Evolutionary conservation across 2,888 invertebrate species (phyloP).

Genomic region (Sinotaia quadrata): DNA sequence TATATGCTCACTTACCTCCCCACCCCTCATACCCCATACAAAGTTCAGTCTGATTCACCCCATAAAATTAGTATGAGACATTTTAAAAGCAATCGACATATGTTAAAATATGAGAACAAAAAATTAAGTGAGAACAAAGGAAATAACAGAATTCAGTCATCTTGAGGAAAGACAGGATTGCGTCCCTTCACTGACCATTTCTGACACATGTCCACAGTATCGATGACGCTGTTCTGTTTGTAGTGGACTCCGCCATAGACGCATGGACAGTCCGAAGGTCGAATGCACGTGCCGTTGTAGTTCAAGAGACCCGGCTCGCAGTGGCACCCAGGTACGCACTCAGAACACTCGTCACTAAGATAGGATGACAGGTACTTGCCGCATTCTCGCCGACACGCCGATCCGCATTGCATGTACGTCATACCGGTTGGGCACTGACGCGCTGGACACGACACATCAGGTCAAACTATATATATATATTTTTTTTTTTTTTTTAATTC

Average conservation of each 20-base stretch:
- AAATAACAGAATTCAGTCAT: too few relatives aligned
- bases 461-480: too few relatives aligned
- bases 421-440: slow-evolving; percentile 27
- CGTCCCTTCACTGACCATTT: slow-evolving; percentile 31
- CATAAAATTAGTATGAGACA: too few relatives aligned
- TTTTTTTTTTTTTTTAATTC: too few relatives aligned
- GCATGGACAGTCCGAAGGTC: slow-evolving; percentile 44
- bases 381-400: slow-evolving; percentile 24
- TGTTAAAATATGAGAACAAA: too few relatives aligned
- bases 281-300: slow-evolving; percentile 44
- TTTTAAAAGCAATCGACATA: too few relatives aligned
- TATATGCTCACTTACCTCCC: too few relatives aligned
- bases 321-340: slow-evolving; percentile 33
- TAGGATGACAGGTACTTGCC: slow-evolving; percentile 20
- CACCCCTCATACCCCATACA: too few relatives aligned
- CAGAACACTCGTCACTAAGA: slow-evolving; percentile 19
- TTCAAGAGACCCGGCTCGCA: slow-evolving; percentile 30
- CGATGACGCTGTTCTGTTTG: slow-evolving; percentile 3
- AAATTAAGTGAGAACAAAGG: too few relatives aligned
- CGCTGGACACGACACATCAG: too few relatives aligned
- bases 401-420: slow-evolving; percentile 31
- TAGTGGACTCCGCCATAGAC: slow-evolving; percentile 29
- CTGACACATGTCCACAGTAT: slow-evolving; percentile 22
- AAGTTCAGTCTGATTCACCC: too few relatives aligned
- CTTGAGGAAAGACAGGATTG: too few relatives aligned